A percentile compares a stretch with the other conserved stretches of the same genome.
Evolutionary conservation across 1,140 invertebrate species (phyloP).

Genomic region (Drosophila equinoxialis): DNA sequence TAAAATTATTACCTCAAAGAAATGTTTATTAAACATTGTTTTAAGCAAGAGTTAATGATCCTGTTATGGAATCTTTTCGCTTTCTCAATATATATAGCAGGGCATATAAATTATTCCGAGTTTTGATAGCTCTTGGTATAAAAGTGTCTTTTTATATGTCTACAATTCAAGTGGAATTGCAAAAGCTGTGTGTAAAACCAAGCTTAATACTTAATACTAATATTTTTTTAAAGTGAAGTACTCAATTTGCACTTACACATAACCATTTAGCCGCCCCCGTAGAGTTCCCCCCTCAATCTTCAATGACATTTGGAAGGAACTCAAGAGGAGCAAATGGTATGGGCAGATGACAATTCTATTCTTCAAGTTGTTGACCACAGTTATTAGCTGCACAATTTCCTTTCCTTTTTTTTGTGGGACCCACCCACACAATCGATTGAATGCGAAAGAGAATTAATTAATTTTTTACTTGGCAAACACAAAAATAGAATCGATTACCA

Average conservation of each 20-base stretch:
- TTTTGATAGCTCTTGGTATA: background rate
- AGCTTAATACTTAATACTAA: background rate
- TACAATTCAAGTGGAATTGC: background rate
- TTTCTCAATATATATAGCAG: no score
- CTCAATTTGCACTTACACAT: background rate
- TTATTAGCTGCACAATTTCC: slow-evolving; percentile 5
- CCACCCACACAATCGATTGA: slow-evolving; percentile 49
- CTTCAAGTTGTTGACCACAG: background rate
- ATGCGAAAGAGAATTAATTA: slow-evolving; percentile 75
- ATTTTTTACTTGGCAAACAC: slow-evolving; percentile 68
- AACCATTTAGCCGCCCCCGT: background rate
- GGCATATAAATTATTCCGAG: no score
- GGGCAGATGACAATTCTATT: background rate
- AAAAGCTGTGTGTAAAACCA: background rate
- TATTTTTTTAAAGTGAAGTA: background rate
- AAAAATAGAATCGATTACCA: slow-evolving; percentile 55
- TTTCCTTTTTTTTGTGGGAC: background rate
- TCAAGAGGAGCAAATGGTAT: background rate
- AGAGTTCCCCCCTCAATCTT: background rate
- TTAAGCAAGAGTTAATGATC: no score
- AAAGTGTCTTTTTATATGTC: no score
- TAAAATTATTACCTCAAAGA: no score
- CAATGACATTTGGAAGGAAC: background rate
- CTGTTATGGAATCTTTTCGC: no score
- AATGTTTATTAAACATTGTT: no score